Evolutionary conservation across 2,797 vertebrate genomes (phyloP).

Genomic region (Gila robusta): DNA sequence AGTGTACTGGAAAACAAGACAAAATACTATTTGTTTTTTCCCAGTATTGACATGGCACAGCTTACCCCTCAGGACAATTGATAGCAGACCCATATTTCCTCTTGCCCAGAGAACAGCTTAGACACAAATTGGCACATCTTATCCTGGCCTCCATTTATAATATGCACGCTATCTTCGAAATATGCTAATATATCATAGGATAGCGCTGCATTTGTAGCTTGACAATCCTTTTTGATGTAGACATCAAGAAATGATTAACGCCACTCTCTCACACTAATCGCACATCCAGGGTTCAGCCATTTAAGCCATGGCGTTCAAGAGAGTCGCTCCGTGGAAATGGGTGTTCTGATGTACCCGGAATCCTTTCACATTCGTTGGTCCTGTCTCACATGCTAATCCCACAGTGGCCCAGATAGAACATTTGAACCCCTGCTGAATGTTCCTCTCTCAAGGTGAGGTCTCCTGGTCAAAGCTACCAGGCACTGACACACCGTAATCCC

Average conservation of each 20-base stretch:
- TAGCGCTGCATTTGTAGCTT: slow-evolving; percentile 1
- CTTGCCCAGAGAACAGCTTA: slow-evolving; percentile 6
- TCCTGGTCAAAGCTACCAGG: slow-evolving; percentile 41
- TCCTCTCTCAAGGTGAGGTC: slow-evolving; percentile 45
- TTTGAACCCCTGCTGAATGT: slow-evolving; percentile 53
- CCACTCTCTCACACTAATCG: slow-evolving; percentile 14
- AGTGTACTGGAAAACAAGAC: background rate
- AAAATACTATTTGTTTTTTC: background rate
- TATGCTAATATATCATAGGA: background rate
- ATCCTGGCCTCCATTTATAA: background rate
- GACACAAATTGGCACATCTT: background rate
- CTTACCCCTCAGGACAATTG: background rate
- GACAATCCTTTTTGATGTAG: slow-evolving; percentile 22
- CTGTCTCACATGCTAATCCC: slow-evolving; percentile 59
- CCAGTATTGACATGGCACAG: background rate
- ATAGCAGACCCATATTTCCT: background rate
- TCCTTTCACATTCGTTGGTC: slow-evolving; percentile 47
- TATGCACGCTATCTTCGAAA: background rate
- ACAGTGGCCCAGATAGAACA: slow-evolving; percentile 51
- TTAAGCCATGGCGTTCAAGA: slow-evolving; percentile 9
- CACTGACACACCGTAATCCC: slow-evolving; percentile 37
- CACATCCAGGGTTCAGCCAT: slow-evolving; percentile 24
- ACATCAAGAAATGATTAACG: slow-evolving; percentile 29
- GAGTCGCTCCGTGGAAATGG: background rate
- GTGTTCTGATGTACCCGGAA: slow-evolving; percentile 36